Conservation (phyloP, 2,113 vertebrate genomes). For the Catharus minimus region DNA sequence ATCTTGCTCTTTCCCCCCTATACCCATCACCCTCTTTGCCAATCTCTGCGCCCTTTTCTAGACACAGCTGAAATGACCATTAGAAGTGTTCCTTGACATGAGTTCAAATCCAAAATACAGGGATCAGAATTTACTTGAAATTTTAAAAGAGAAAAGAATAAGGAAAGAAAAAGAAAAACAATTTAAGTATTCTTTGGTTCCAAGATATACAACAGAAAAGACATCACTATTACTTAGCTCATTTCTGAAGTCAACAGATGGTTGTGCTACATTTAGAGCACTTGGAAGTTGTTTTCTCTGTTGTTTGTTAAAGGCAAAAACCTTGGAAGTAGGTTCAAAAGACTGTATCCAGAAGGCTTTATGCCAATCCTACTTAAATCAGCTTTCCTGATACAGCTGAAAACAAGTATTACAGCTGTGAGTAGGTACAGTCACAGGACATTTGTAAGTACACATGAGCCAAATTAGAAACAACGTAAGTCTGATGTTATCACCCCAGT, state of each 20-base stretch:
- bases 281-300: not conserved
- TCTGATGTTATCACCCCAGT: not conserved
- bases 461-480: not conserved
- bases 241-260: conserved; percentile 34
- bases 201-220: not conserved
- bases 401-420: not conserved
- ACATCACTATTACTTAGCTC: not conserved
- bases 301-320: conserved; percentile 18
- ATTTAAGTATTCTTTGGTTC: not conserved
- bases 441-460: not conserved
- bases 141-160: not conserved
- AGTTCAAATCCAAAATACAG: not conserved
- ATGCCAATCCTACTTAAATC: not conserved
- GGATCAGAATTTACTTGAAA: not conserved
- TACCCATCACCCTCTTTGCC: not conserved
- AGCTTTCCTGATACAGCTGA: not conserved
- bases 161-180: not conserved
- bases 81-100: not conserved
- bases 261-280: not conserved
- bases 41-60: not conserved
- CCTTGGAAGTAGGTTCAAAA: not conserved
- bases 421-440: not conserved
- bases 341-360: not conserved
- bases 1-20: not conserved
- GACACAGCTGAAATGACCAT: not conserved